A percentile compares a stretch with the other conserved stretches of the same genome.
These are phyloP conservation scores for Sebastes dallii DNA, from an alignment of 2,797 vertebrate genomes.

Conservation along the genomic window DNA sequence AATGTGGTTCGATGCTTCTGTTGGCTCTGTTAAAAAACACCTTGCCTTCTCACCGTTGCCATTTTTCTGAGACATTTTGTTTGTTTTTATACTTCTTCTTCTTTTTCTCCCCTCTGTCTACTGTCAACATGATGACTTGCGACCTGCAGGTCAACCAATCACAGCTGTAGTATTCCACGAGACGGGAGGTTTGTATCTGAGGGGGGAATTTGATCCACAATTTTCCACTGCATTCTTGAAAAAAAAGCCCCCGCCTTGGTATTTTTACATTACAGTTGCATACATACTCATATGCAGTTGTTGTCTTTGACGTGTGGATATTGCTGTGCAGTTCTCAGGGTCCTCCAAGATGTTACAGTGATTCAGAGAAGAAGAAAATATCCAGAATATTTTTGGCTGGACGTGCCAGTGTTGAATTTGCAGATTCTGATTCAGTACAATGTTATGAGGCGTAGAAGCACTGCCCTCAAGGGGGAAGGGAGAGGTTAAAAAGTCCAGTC, in stretches of 20 bases:
- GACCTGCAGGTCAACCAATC: slow-evolving; percentile 75
- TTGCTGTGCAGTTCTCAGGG: slow-evolving; percentile 67
- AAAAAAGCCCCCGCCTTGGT: slow-evolving; percentile 16
- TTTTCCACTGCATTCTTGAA: slow-evolving; percentile 45
- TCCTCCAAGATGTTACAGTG: slow-evolving; percentile 59
- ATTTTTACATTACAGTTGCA: slow-evolving; percentile 67
- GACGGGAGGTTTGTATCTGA: slow-evolving; percentile 48
- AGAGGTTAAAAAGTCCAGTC: slow-evolving; percentile 57
- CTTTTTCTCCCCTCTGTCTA: slow-evolving; percentile 51
- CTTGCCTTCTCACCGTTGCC: slow-evolving; percentile 20
- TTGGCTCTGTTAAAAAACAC: slow-evolving; percentile 49
- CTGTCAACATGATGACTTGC: slow-evolving; percentile 61
- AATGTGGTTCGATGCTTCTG: slow-evolving; percentile 53
- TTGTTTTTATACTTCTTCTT: slow-evolving; percentile 63
- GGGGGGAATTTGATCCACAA: slow-evolving; percentile 52
- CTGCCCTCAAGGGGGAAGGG: slow-evolving; percentile 33
- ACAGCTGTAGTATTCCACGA: slow-evolving; percentile 59
- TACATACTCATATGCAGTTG: slow-evolving; percentile 52
- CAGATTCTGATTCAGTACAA: slow-evolving; percentile 65
- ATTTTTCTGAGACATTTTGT: slow-evolving; percentile 50
- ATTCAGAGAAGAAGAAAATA: slow-evolving; percentile 65
- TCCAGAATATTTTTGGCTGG: slow-evolving; percentile 56
- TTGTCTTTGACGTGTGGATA: slow-evolving; percentile 63
- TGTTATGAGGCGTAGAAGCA: slow-evolving; percentile 53
- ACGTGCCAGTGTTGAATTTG: slow-evolving; percentile 43